Conservation (phyloP, 2,797 vertebrate genomes). For the Rhabdomys pumilio region DNA sequence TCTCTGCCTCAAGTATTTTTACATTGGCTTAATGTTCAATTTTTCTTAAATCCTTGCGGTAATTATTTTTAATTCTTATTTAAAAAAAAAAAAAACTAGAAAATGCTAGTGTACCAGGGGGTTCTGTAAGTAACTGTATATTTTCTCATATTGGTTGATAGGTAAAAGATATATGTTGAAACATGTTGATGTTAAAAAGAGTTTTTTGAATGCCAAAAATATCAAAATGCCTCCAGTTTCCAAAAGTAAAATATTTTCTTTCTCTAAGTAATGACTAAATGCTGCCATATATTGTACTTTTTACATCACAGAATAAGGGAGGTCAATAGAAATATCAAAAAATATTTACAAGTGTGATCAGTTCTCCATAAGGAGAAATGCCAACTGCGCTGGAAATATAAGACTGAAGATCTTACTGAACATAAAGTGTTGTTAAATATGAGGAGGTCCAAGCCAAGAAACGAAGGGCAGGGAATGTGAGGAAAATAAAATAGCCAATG, state of each 20-base stretch:
- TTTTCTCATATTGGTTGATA: neutral
- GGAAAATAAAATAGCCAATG: neutral
- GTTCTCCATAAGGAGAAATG: conserved; percentile 16
- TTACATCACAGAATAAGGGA: conserved; percentile 55
- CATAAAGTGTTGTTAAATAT: neutral
- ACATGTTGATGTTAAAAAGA: conserved; percentile 23
- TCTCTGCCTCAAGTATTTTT: neutral
- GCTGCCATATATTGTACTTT: conserved; percentile 41
- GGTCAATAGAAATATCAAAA: conserved; percentile 74
- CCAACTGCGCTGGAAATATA: conserved; percentile 39
- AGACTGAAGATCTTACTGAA: neutral
- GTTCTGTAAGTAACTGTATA: neutral
- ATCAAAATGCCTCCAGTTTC: conserved; percentile 29
- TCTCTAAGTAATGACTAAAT: conserved; percentile 68
- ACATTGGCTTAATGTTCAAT: neutral
- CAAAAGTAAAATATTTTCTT: conserved; percentile 50
- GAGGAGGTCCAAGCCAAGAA: neutral
- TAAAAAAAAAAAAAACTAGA: neutral
- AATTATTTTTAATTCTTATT: conserved; percentile 41
- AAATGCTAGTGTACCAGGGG: neutral
- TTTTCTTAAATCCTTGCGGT: neutral
- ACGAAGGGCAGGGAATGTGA: neutral
- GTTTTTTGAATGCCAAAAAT: conserved; percentile 42
- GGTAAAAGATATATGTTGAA: neutral
- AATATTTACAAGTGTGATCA: conserved; percentile 65